Percentiles rank a stretch among this genome's conserved stretches.
These are phyloP conservation scores for Datnioides undecimradiatus DNA, from an alignment of 2,113 vertebrate genomes.

Conservation along the genomic window DNA sequence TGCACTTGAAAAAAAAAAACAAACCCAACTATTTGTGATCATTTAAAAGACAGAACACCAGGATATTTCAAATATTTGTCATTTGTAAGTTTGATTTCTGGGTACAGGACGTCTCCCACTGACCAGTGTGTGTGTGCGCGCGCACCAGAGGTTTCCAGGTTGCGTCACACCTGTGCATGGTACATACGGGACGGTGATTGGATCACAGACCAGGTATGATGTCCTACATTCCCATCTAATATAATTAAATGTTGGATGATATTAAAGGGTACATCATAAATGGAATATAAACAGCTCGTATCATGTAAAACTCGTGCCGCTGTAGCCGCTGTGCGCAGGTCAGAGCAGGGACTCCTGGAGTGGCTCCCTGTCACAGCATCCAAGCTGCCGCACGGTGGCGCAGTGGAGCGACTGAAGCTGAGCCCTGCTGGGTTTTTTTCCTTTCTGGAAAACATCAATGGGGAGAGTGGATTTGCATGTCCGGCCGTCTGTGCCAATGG, in stretches of 20 bases:
- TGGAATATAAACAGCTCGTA: not conserved
- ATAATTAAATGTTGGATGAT: not conserved
- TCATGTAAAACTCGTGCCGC: not conserved
- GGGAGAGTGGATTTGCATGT: slow-evolving; percentile 83
- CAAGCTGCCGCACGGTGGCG: slow-evolving; percentile 62
- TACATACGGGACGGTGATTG: not conserved
- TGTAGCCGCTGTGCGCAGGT: too few species aligned
- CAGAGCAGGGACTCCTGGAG: not conserved
- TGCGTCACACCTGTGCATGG: not conserved
- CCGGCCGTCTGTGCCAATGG: slow-evolving; percentile 80
- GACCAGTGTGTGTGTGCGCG: too few species aligned
- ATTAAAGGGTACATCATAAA: too few species aligned
- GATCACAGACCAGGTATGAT: not conserved
- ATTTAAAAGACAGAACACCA: too few species aligned
- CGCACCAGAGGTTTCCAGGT: not conserved
- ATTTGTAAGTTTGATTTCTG: too few species aligned
- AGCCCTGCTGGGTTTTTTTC: slow-evolving; percentile 28
- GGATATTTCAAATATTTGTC: too few species aligned
- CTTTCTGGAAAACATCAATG: slow-evolving; percentile 81
- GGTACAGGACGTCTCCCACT: too few species aligned
- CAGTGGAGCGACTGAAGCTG: slow-evolving; percentile 43
- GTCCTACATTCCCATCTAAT: too few species aligned
- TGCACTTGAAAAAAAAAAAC: too few species aligned
- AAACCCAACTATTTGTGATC: too few species aligned
- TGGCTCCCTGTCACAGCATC: not conserved